Percentiles rank a stretch among this genome's conserved stretches.
Conservation (phyloP, 2,113 vertebrate genomes). For the Stercorarius parasiticus region DNA sequence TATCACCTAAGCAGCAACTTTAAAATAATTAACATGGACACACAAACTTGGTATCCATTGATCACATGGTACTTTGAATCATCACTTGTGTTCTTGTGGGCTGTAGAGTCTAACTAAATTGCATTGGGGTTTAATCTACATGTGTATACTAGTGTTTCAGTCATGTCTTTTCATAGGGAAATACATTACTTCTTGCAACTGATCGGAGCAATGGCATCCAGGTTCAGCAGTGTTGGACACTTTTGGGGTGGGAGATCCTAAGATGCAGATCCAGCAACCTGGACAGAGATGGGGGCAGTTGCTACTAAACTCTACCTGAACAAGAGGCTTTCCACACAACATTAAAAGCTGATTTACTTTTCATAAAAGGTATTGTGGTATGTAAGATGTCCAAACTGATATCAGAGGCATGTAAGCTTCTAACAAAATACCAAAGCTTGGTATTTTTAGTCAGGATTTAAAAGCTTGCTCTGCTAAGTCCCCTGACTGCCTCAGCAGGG, state of each 20-base stretch:
- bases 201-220: neutral
- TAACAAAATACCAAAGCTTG: neutral
- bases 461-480: neutral
- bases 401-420: neutral
- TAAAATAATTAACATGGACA: neutral
- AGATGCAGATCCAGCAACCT: neutral
- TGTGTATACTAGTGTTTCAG: neutral
- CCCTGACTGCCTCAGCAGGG: neutral
- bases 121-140: neutral
- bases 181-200: neutral
- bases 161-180: neutral
- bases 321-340: neutral
- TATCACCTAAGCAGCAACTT: neutral
- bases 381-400: neutral
- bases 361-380: constrained; percentile 12
- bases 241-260: neutral
- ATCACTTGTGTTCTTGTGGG: neutral
- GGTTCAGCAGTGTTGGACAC: neutral
- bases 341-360: constrained; percentile 20
- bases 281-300: neutral
- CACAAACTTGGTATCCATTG: neutral
- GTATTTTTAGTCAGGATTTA: neutral
- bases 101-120: neutral
- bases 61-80: neutral
- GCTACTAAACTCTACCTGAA: neutral